These are phyloP conservation scores for Abrostola triplasia DNA, from an alignment of 2,888 invertebrate genomes.

Conservation along the genomic window DNA sequence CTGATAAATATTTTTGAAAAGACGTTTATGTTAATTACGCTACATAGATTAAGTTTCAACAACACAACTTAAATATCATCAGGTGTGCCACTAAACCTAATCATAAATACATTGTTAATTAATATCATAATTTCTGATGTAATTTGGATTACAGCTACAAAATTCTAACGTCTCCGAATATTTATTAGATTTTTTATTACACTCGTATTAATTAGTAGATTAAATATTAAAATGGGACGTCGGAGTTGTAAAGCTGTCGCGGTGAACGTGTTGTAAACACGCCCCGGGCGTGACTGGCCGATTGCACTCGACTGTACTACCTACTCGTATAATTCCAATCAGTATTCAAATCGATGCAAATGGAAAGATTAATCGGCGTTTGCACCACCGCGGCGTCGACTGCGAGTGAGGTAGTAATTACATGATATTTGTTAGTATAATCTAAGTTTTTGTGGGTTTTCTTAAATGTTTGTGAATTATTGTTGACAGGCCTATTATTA, in stretches of 20 bases:
- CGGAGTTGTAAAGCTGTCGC: conserved; percentile 62
- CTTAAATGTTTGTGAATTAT: conserved; percentile 25
- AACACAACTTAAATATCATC: conserved; percentile 18
- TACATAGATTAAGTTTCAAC: conserved; percentile 16
- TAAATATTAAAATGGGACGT: conserved; percentile 52
- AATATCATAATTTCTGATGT: conserved; percentile 32
- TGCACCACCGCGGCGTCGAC: conserved; percentile 66
- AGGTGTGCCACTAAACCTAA: conserved; percentile 28
- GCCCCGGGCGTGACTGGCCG: conserved; percentile 66
- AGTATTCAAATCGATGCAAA: conserved; percentile 84
- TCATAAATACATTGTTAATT: conserved; percentile 38
- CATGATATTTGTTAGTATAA: conserved; percentile 61
- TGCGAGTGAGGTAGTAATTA: conserved; percentile 66
- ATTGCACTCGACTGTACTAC: conserved; percentile 67
- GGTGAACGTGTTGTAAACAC: conserved; percentile 64
- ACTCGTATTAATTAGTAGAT: conserved; percentile 52
- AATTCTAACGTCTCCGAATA: conserved; percentile 23
- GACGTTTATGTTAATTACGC: conserved; percentile 13
- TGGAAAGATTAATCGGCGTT: conserved; percentile 82
- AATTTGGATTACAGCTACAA: conserved; percentile 32
- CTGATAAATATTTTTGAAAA: too few species aligned
- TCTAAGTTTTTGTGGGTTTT: conserved; percentile 48
- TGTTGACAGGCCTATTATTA: conserved; percentile 2
- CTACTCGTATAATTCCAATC: conserved; percentile 78
- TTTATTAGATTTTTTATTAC: conserved; percentile 45